Percentiles rank a stretch among this genome's conserved stretches.
Evolutionary conservation across 2,888 invertebrate genomes (phyloP).

Genomic region (Pyrgus malvae): DNA sequence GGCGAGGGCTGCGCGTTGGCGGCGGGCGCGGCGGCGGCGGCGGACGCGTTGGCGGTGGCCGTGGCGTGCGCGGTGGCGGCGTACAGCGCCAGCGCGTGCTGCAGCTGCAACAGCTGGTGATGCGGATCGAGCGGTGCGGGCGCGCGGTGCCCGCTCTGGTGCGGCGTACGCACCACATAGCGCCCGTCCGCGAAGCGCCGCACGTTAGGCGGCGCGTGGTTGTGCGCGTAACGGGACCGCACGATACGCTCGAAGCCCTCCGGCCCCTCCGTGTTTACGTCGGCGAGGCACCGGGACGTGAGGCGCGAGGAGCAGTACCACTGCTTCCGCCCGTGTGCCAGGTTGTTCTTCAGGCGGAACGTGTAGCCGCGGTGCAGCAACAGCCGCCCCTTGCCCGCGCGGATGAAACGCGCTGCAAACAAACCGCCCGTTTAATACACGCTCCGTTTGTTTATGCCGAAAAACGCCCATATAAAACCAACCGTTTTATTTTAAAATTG

Average conservation of each 20-base stretch:
- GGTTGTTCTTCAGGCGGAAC: conserved; percentile 74
- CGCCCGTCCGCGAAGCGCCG: conserved; percentile 76
- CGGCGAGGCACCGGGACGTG: conserved; percentile 74
- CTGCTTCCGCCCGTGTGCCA: conserved; percentile 77
- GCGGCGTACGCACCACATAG: conserved; percentile 75
- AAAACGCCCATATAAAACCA: neutral
- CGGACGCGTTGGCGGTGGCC: conserved; percentile 61
- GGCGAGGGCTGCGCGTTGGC: conserved; percentile 55
- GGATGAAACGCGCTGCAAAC: conserved; percentile 71
- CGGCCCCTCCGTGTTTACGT: conserved; percentile 77
- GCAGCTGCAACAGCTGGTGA: conserved; percentile 73
- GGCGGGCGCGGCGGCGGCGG: conserved; percentile 44
- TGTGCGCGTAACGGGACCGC: conserved; percentile 74
- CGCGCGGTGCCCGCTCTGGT: conserved; percentile 75
- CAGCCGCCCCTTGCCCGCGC: conserved; percentile 73
- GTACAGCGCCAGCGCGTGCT: conserved; percentile 73
- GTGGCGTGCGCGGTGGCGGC: conserved; percentile 74
- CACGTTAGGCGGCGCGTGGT: conserved; percentile 76
- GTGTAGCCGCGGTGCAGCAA: conserved; percentile 75
- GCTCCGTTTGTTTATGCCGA: neutral
- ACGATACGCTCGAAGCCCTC: conserved; percentile 77
- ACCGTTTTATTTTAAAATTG: neutral
- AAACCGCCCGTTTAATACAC: conserved; percentile 33
- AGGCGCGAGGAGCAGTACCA: conserved; percentile 77
- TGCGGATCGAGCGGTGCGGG: conserved; percentile 73